phyloP scores from a whole-genome alignment of 2,797 vertebrate genomes.

The Liparis tanakae region DNA sequence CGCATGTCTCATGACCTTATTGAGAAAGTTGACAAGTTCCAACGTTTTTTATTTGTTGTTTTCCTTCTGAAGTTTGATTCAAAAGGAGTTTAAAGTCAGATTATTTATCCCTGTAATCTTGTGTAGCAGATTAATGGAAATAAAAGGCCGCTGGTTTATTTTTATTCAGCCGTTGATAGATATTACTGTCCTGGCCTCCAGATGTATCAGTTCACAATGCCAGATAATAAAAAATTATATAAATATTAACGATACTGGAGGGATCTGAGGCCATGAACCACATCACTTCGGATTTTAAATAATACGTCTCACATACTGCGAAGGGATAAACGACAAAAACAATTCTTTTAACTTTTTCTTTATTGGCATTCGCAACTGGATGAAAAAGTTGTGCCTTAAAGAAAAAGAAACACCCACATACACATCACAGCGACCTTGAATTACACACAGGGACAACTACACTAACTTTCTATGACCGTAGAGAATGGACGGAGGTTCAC shows the following conservation, averaged over 20 bases:
- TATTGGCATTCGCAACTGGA: slow-evolving; percentile 46
- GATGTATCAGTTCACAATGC: neutral
- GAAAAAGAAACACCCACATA: no score
- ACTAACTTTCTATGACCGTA: slow-evolving; percentile 6
- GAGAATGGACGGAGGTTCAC: slow-evolving; percentile 31
- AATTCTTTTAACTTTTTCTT: slow-evolving; percentile 30
- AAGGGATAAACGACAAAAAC: neutral
- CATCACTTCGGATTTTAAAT: neutral
- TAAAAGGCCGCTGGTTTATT: neutral
- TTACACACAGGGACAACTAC: neutral
- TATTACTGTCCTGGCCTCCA: neutral
- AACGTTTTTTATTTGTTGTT: neutral
- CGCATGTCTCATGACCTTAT: neutral
- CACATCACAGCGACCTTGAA: slow-evolving; percentile 2
- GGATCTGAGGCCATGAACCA: neutral
- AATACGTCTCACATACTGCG: neutral
- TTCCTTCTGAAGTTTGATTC: neutral
- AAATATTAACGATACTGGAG: no score
- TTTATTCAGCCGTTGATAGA: neutral
- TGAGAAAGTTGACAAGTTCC: neutral
- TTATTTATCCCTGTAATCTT: neutral
- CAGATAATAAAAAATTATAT: neutral
- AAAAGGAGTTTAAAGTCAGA: neutral
- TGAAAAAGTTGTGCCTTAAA: slow-evolving; percentile 13
- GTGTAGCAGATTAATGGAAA: neutral